Conservation (phyloP, 1,140 invertebrate genomes). For the Brachionus rotundiformis region DNA sequence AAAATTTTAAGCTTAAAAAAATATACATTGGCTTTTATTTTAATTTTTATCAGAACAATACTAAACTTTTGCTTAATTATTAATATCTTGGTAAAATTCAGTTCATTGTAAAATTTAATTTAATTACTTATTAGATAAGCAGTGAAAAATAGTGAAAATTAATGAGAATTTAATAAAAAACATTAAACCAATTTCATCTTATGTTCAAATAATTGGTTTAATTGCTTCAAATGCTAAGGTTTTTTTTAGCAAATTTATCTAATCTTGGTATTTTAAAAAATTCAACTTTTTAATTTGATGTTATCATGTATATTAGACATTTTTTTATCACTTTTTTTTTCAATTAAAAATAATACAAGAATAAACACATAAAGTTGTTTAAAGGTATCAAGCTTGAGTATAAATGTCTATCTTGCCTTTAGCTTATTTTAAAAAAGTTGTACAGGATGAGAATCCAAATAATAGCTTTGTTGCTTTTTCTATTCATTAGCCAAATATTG, state of each 20-base stretch:
- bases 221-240: neutral
- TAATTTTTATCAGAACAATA: no score
- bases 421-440: neutral
- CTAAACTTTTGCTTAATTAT: no score
- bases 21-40: no score
- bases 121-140: neutral
- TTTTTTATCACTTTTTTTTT: neutral
- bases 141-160: neutral
- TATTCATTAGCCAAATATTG: neutral
- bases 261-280: slow-evolving; percentile 1
- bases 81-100: no score
- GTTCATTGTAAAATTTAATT: neutral
- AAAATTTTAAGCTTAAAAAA: no score
- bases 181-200: neutral
- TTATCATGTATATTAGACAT: neutral
- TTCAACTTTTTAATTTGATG: neutral
- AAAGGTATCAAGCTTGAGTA: neutral
- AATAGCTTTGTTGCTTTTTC: neutral
- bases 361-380: neutral
- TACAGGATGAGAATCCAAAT: neutral
- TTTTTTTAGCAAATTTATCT: neutral
- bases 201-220: neutral
- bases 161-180: neutral
- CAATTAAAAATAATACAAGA: neutral
- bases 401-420: neutral